phyloP scores from a whole-genome alignment of 2,797 vertebrate genomes.

The Brotula barbata region DNA sequence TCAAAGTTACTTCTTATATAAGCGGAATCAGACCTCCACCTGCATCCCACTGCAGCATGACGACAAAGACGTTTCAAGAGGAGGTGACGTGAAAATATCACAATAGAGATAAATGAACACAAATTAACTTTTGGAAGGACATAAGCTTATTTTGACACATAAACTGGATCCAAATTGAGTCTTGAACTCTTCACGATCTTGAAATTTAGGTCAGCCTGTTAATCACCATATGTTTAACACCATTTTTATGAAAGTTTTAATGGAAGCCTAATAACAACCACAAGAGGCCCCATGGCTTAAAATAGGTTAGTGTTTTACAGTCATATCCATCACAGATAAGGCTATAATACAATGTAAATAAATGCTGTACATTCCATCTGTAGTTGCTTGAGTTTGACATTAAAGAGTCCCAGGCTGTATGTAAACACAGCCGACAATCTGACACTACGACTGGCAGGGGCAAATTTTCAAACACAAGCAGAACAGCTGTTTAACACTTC shows the following conservation, averaged over 20 bases:
- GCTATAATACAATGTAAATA: constrained; percentile 39
- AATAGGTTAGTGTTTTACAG: constrained; percentile 10
- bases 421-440: constrained; percentile 22
- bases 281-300: constrained; percentile 16
- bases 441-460: constrained; percentile 36
- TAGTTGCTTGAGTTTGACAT: constrained; percentile 9
- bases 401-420: constrained; percentile 10
- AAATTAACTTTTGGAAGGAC: neutral
- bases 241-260: no score
- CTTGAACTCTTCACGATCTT: neutral
- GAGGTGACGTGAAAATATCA: no score
- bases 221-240: no score
- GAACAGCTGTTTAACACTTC: constrained; percentile 6
- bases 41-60: no score
- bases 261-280: no score
- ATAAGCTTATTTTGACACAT: neutral
- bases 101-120: no score
- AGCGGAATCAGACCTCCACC: no score
- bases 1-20: neutral
- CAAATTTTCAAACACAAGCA: constrained; percentile 19
- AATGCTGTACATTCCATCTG: constrained; percentile 23
- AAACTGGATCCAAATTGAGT: neutral
- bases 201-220: neutral
- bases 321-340: constrained; percentile 28
- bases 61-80: no score